These are phyloP conservation scores for Silurus aristotelis DNA, from an alignment of 2,797 vertebrate species.

Conservation along the genomic window DNA sequence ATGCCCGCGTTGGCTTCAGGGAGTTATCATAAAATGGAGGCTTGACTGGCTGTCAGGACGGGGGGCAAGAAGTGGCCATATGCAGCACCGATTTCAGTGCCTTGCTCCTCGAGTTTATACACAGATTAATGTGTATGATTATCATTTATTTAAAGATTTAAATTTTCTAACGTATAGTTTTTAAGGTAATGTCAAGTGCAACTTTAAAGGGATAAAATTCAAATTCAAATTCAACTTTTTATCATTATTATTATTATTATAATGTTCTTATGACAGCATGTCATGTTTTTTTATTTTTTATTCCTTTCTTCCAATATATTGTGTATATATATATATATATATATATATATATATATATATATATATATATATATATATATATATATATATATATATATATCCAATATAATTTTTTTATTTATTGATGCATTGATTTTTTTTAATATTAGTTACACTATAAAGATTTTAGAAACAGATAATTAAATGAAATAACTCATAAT, in stretches of 20 bases:
- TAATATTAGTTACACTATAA: neutral
- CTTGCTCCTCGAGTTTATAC: neutral
- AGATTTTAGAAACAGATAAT: neutral
- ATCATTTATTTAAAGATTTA: neutral
- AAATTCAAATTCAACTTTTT: too few relatives aligned
- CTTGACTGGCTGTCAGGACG: conserved; percentile 46
- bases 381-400: too few relatives aligned
- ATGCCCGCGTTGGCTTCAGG: conserved; percentile 46
- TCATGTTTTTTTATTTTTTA: neutral
- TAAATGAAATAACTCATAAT: neutral
- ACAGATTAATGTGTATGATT: neutral
- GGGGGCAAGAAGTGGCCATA: conserved; percentile 31
- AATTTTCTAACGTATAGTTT: neutral
- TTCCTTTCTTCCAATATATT: neutral
- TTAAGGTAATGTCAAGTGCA: neutral
- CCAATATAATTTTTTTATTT: neutral
- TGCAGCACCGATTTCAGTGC: conserved; percentile 22
- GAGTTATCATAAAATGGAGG: conserved; percentile 47
- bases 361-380: too few relatives aligned
- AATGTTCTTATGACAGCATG: neutral
- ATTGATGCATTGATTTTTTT: too few relatives aligned
- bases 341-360: too few relatives aligned
- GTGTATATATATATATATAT: neutral
- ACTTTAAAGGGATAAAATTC: too few relatives aligned
- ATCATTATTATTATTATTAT: neutral